Conservation (phyloP, 1,140 invertebrate species). For the Popillia japonica region DNA sequence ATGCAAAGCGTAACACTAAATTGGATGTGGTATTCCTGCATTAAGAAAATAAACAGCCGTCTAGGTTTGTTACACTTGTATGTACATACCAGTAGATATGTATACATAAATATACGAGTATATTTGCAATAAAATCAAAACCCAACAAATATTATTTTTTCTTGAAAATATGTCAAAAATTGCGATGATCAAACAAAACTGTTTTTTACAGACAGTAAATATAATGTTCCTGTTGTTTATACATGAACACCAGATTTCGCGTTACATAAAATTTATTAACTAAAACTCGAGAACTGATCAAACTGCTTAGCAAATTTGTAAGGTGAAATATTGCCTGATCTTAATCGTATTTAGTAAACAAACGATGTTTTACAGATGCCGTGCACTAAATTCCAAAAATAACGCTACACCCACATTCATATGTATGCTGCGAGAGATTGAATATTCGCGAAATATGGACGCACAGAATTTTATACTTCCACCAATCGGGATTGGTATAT, state of each 20-base stretch:
- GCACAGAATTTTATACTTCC: background rate
- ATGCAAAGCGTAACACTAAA: background rate
- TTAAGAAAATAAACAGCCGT: too few relatives aligned
- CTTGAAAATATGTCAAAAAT: too few relatives aligned
- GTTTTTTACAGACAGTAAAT: too few relatives aligned
- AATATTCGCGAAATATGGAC: constrained; percentile 28
- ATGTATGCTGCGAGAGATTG: constrained; percentile 4
- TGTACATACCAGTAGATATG: too few relatives aligned
- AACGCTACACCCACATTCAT: background rate
- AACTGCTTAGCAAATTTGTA: background rate
- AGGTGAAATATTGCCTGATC: background rate
- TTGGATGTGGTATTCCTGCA: background rate
- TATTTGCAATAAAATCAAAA: too few relatives aligned
- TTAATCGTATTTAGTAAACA: background rate
- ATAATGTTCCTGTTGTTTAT: too few relatives aligned
- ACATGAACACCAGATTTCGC: too few relatives aligned
- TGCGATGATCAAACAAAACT: too few relatives aligned
- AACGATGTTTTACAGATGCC: constrained; percentile 14
- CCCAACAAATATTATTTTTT: too few relatives aligned
- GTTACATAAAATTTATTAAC: background rate
- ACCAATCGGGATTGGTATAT: background rate
- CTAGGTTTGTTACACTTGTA: too few relatives aligned
- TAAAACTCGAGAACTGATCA: background rate
- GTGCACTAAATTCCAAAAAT: constrained; percentile 1
- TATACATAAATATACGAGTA: too few relatives aligned